Evolutionary conservation across 2,113 vertebrate species (phyloP).

Genomic region (Raja brachyura): DNA sequence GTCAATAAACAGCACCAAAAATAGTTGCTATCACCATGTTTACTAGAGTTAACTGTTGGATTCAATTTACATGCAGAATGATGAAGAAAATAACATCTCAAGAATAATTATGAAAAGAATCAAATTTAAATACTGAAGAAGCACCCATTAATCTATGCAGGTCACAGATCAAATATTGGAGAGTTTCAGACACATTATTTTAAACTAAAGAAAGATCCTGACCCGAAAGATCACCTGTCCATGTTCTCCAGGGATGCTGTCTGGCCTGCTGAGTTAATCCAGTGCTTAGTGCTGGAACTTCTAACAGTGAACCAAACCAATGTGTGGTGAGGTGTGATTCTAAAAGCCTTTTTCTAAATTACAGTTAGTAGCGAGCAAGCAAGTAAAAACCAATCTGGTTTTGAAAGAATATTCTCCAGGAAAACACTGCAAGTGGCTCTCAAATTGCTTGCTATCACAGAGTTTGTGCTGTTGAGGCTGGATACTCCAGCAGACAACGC

Average conservation of each 20-base stretch:
- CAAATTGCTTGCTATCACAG: not conserved
- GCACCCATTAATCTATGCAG: not conserved
- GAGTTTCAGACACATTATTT: not conserved
- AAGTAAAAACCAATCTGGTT: not conserved
- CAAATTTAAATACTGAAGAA: not conserved
- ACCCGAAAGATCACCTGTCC: too few species aligned
- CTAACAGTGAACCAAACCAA: not conserved
- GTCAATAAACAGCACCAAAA: slow-evolving; percentile 9
- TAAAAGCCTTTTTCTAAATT: not conserved
- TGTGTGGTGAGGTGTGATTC: not conserved
- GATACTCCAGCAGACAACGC: too few species aligned
- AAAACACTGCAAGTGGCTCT: not conserved
- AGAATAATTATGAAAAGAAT: not conserved
- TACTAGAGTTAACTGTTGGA: not conserved
- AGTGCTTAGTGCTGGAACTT: not conserved
- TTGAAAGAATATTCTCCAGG: not conserved
- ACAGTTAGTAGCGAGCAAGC: not conserved
- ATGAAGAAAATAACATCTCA: not conserved
- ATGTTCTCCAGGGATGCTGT: too few species aligned
- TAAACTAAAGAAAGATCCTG: not conserved
- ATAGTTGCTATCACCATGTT: not conserved
- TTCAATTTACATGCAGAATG: slow-evolving; percentile 6
- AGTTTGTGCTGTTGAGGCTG: not conserved
- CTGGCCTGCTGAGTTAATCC: too few species aligned
- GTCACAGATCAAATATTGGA: slow-evolving; percentile 13